Evolutionary conservation across 2,888 invertebrate species (phyloP).

Genomic region (Lasioglossum pauxillum): DNA sequence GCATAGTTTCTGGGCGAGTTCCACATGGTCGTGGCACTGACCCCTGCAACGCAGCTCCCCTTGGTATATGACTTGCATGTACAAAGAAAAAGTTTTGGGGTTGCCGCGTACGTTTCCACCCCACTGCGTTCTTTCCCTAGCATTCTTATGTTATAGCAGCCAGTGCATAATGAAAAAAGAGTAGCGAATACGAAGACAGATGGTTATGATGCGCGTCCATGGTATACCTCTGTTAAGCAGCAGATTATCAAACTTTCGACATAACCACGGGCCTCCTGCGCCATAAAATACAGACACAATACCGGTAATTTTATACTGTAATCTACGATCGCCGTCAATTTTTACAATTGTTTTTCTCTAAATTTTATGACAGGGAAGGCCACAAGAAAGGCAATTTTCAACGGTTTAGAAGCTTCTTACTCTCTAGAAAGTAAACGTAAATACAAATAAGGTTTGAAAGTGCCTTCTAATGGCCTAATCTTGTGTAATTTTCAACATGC

Average conservation of each 20-base stretch:
- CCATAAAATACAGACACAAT: not conserved
- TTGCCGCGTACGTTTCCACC: conserved; percentile 60
- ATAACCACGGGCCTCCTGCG: conserved; percentile 23
- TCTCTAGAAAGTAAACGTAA: not conserved
- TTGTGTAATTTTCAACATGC: not conserved
- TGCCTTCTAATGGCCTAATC: not conserved
- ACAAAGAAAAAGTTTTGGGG: conserved; percentile 68
- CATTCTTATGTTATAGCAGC: conserved; percentile 63
- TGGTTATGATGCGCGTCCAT: conserved; percentile 53
- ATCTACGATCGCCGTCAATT: not conserved
- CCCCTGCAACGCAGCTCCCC: conserved; percentile 64
- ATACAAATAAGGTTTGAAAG: not conserved
- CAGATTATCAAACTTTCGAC: conserved; percentile 51
- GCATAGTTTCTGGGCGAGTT: conserved; percentile 49
- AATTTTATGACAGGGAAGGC: not conserved
- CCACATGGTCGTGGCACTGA: conserved; percentile 70
- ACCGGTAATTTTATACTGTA: not conserved
- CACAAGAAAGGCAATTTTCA: not conserved
- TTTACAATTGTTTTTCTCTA: not conserved
- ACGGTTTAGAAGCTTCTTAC: not conserved
- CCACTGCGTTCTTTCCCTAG: conserved; percentile 48
- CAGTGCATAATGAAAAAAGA: conserved; percentile 63
- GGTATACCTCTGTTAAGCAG: conserved; percentile 49
- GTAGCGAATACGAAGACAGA: conserved; percentile 68
- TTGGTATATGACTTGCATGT: conserved; percentile 65